These are phyloP conservation scores for Limnephilus auricula DNA, from an alignment of 2,888 invertebrate genomes.

Conservation along the genomic window DNA sequence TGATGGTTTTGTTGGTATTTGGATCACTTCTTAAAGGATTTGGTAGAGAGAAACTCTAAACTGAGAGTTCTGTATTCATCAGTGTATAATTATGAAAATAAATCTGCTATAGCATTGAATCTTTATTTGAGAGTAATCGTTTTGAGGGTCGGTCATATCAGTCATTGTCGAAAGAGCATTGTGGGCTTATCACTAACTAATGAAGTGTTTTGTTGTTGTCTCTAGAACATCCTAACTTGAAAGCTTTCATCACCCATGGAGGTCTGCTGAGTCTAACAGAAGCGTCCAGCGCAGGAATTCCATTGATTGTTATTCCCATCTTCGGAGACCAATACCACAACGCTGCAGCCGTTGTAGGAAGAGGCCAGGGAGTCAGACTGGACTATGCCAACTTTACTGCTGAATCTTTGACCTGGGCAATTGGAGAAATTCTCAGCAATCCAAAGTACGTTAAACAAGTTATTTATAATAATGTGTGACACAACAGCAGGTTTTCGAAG, in stretches of 20 bases:
- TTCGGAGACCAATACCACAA: conserved; percentile 69
- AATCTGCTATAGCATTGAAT: too few relatives aligned
- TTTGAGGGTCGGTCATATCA: too few relatives aligned
- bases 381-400: conserved; percentile 68
- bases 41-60: neutral
- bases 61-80: too few relatives aligned
- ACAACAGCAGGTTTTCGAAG: too few relatives aligned
- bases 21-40: neutral
- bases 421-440: conserved; percentile 68
- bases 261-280: conserved; percentile 76
- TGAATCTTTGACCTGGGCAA: conserved; percentile 66
- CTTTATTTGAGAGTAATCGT: too few relatives aligned
- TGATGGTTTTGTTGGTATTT: neutral
- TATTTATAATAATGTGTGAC: neutral
- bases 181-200: too few relatives aligned
- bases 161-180: too few relatives aligned
- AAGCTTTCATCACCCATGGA: conserved; percentile 77
- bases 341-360: conserved; percentile 67
- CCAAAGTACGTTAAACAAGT: conserved; percentile 49
- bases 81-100: too few relatives aligned
- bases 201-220: neutral
- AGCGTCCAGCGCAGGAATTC: conserved; percentile 73
- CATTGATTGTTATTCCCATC: conserved; percentile 69
- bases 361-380: conserved; percentile 68
- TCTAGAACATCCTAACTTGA: conserved; percentile 71